These are phyloP conservation scores for Nematopogon swammerdamellus DNA, from an alignment of 2,888 invertebrate genomes.

Conservation along the genomic window DNA sequence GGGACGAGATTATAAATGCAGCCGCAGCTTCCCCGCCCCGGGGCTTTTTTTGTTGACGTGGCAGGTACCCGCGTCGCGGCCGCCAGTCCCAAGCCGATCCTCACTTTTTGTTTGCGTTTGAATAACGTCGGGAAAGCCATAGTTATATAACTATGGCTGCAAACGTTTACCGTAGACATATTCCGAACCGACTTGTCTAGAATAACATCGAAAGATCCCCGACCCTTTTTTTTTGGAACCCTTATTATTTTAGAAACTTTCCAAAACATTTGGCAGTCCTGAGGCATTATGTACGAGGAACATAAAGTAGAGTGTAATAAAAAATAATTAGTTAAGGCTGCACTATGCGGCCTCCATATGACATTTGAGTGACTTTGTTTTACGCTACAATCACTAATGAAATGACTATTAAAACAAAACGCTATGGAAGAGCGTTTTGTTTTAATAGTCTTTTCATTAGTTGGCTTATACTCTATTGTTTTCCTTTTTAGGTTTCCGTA, in stretches of 20 bases:
- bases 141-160: neutral
- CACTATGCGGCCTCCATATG: too few species aligned
- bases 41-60: constrained; percentile 34
- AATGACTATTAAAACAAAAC: too few species aligned
- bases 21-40: constrained; percentile 26
- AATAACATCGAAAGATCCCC: neutral
- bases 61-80: constrained; percentile 34
- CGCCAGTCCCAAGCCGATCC: neutral
- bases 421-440: too few species aligned
- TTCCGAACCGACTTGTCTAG: neutral
- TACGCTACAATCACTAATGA: too few species aligned
- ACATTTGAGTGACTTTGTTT: too few species aligned
- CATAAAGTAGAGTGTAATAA: too few species aligned
- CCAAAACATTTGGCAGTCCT: neutral
- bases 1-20: constrained; percentile 16
- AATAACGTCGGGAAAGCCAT: neutral
- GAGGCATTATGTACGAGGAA: too few species aligned
- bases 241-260: neutral
- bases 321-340: too few species aligned
- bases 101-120: neutral
- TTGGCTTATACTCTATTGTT: too few species aligned
- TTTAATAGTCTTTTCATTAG: too few species aligned
- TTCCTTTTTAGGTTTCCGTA: too few species aligned
- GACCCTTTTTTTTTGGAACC: neutral
- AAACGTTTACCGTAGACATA: neutral